These are phyloP conservation scores for Ophioninae sp. DNA, from an alignment of 2,888 invertebrate genomes.

Conservation along the genomic window DNA sequence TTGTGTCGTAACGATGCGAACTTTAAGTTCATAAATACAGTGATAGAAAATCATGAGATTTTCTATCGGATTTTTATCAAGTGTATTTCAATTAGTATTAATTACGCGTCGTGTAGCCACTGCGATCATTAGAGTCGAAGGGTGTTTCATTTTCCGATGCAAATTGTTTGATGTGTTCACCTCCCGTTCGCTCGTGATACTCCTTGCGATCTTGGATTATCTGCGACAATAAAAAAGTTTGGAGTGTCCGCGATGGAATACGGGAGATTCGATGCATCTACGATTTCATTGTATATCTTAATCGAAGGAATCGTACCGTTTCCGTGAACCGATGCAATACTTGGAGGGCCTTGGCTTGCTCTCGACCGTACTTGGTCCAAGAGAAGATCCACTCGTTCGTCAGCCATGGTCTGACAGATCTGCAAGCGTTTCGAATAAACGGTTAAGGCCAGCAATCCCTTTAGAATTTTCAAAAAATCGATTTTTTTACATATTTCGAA, in stretches of 20 bases:
- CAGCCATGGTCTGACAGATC: slow-evolving; percentile 60
- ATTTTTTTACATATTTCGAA: too few relatives aligned
- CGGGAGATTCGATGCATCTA: too few relatives aligned
- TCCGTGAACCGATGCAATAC: slow-evolving; percentile 58
- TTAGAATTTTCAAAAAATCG: too few relatives aligned
- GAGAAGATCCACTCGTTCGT: slow-evolving; percentile 54
- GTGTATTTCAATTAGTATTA: background rate
- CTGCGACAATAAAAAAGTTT: slow-evolving; percentile 29
- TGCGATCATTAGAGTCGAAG: background rate
- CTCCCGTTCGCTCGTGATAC: slow-evolving; percentile 58
- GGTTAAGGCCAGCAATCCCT: too few relatives aligned
- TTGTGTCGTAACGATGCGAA: too few relatives aligned
- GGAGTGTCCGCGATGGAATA: background rate
- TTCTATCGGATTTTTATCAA: too few relatives aligned
- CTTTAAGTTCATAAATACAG: too few relatives aligned
- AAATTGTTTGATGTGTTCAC: slow-evolving; percentile 42
- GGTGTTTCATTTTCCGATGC: background rate
- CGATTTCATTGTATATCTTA: background rate
- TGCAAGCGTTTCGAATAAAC: slow-evolving; percentile 1
- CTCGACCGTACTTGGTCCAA: slow-evolving; percentile 33
- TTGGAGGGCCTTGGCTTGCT: slow-evolving; percentile 41
- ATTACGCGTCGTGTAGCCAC: slow-evolving; percentile 34
- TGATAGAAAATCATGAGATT: too few relatives aligned
- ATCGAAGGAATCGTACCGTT: slow-evolving; percentile 39
- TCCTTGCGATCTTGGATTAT: slow-evolving; percentile 60